Base-by-base conservation (phyloP, 2,888 invertebrate species). In the Therioaphis trifolii region DNA sequence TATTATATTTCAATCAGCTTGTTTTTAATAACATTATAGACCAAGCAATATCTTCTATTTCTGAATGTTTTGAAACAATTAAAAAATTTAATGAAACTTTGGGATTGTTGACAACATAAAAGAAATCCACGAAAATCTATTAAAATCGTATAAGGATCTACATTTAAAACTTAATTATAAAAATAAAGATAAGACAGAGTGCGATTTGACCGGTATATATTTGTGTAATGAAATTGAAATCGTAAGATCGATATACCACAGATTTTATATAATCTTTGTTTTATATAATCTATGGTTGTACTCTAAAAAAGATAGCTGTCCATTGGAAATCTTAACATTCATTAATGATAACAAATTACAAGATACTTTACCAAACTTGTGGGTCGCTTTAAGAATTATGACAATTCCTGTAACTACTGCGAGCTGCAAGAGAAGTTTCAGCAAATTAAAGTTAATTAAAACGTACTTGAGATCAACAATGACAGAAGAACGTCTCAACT, bases 61-160 rank as follows among this genome's bases (percentile, higher is more conserved):
- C 46, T 46, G 46, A 66, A 46, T 14, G n/a, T 66, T 66, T 66
- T 66, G 35, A 66, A 66, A 66, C 18, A 66, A 66, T 9, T 46
- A 46, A 46, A 46, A 9, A 46, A 46, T 46, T 46, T 1, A 46
- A 4, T 46, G 2, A 46, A 12, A 46, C 46, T 46, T 46, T 9
- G 46, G 46, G 46, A 12, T 46, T 46, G 9, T 46, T 1, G 9
- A 5, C 11, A 46, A 46, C 46, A 5, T 46, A 5, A 46, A 46
- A 46, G 46, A 46, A 5, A 46, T 12, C 14, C 1, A 46, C 9
- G 14, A 14, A n/a, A n/a, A n/a, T n/a, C n/a, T n/a, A n/a, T n/a
- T n/a, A n/a, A n/a, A n/a, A n/a, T n/a, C n/a, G n/a, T n/a, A n/a
- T n/a, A n/a, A n/a, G n/a, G n/a, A n/a, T n/a, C n/a, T n/a, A n/a